Evolutionary conservation across 2,797 vertebrate genomes (phyloP).

Genomic region (Florisuga fusca): DNA sequence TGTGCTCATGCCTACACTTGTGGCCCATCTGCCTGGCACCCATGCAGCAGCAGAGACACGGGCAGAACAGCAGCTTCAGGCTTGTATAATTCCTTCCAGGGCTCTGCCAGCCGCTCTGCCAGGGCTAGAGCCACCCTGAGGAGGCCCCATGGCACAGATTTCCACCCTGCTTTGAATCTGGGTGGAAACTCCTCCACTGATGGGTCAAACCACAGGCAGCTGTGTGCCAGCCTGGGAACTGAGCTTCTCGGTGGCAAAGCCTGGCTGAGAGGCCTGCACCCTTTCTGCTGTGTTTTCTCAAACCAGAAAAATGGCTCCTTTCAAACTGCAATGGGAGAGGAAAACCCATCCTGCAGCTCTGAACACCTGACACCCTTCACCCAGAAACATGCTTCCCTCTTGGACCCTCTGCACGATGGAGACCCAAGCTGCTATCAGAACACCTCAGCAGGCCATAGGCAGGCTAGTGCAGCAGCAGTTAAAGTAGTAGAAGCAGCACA

Average conservation of each 20-base stretch:
- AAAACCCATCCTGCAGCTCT: not conserved
- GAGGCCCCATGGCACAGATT: not conserved
- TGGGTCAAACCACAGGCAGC: fast-evolving
- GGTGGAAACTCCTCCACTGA: not conserved
- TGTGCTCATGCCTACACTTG: fast-evolving
- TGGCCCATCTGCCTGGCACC: fast-evolving
- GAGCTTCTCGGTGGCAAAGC: fast-evolving
- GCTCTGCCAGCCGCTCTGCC: not conserved
- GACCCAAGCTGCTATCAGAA: fast-evolving
- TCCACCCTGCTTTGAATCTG: too few species aligned
- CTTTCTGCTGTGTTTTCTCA: not conserved
- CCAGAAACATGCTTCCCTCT: not conserved
- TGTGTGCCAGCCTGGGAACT: not conserved
- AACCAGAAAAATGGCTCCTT: not conserved
- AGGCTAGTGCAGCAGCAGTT: not conserved
- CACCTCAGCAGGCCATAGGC: not conserved
- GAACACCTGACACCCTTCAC: not conserved
- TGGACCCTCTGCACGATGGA: not conserved
- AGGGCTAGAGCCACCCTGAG: fast-evolving
- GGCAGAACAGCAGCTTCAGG: not conserved
- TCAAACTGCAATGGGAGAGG: not conserved
- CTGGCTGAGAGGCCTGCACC: too few species aligned
- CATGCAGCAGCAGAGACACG: fast-evolving
- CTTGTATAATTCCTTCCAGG: not conserved
- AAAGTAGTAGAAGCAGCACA: not conserved